Percentiles rank a stretch among this genome's conserved stretches.
These are phyloP conservation scores for Darevskia nairensis DNA, from an alignment of 2,797 vertebrate genomes.

Conservation along the genomic window DNA sequence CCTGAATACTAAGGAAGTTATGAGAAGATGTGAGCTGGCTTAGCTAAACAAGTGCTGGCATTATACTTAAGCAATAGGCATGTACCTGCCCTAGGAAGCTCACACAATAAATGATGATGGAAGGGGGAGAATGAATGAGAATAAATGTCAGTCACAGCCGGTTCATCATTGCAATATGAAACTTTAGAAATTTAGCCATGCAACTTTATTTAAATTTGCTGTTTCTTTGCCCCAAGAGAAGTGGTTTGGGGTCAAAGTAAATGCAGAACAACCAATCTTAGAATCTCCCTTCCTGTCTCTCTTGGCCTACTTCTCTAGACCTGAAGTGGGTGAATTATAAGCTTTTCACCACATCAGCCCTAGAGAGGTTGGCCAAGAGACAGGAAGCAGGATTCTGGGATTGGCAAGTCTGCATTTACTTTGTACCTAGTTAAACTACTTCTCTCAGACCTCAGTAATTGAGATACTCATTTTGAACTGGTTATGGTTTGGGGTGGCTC, in stretches of 20 bases:
- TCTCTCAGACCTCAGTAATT: too few species aligned
- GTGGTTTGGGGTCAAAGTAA: not conserved
- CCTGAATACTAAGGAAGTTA: not conserved
- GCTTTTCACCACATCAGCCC: not conserved
- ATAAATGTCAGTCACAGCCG: not conserved
- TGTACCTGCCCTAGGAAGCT: not conserved
- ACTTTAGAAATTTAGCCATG: not conserved
- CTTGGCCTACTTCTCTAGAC: not conserved
- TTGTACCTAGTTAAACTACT: too few species aligned
- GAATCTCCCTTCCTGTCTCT: not conserved
- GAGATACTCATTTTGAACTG: not conserved
- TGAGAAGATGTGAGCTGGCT: not conserved
- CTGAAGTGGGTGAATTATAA: not conserved
- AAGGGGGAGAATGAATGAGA: not conserved
- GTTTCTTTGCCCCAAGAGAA: not conserved
- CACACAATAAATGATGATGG: not conserved
- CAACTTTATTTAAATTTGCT: not conserved
- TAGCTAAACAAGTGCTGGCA: not conserved
- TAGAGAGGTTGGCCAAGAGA: too few species aligned
- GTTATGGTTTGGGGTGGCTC: not conserved
- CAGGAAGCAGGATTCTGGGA: too few species aligned
- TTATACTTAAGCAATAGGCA: not conserved
- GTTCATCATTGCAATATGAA: not conserved
- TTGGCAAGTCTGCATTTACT: too few species aligned
- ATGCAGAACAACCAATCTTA: not conserved